A percentile compares a stretch with the other conserved stretches of the same genome.
These are phyloP conservation scores for Okapia johnstoni DNA, from an alignment of 2,113 vertebrate species.

Conservation along the genomic window DNA sequence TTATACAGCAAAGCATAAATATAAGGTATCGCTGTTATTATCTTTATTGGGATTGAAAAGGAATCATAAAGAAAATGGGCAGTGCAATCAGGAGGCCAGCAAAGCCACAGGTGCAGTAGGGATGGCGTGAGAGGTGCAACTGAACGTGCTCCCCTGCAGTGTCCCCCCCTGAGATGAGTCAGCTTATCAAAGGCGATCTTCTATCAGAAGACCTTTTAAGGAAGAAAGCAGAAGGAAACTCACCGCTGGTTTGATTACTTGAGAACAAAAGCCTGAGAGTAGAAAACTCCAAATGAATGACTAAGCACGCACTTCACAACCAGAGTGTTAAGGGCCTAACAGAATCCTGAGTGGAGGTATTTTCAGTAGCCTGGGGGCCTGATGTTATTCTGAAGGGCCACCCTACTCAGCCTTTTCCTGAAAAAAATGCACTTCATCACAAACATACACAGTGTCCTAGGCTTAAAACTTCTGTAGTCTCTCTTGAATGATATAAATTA, in stretches of 20 bases:
- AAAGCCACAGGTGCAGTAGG: not conserved
- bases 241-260: not conserved
- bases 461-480: not conserved
- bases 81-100: not conserved
- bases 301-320: not conserved
- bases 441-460: not conserved
- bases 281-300: not conserved
- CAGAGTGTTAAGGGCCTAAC: not conserved
- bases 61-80: not conserved
- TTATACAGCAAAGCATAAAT: not conserved
- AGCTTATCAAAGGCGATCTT: not conserved
- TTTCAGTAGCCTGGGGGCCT: not conserved
- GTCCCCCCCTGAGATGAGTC: not conserved
- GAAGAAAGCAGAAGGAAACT: not conserved
- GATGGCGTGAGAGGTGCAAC: not conserved
- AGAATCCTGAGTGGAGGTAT: not conserved
- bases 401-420: not conserved
- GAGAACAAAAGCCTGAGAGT: not conserved
- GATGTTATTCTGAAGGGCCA: not conserved
- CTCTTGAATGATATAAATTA: not conserved
- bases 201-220: not conserved
- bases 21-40: not conserved
- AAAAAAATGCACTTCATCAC: not conserved
- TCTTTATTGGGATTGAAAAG: not conserved
- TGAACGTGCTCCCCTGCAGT: not conserved